These are phyloP conservation scores for Romanogobio albipinnatus DNA, from an alignment of 2,113 vertebrate genomes.

Conservation along the genomic window DNA sequence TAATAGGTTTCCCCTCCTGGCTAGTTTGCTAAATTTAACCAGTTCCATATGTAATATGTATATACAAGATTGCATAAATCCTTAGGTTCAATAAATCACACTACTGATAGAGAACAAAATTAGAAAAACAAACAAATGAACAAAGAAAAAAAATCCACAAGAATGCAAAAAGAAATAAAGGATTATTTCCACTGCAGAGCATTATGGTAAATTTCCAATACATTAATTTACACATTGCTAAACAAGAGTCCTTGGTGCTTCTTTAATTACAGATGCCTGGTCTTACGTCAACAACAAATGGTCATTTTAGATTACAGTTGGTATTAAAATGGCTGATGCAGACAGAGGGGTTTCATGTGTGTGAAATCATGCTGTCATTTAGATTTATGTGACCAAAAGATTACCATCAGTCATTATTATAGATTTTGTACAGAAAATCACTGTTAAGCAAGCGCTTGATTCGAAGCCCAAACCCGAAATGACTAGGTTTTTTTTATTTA, in stretches of 20 bases:
- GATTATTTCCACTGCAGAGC: conserved; percentile 72
- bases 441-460: background rate
- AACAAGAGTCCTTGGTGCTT: conserved; percentile 69
- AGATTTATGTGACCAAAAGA: background rate
- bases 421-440: background rate
- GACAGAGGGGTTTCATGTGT: conserved; percentile 54
- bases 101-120: conserved; percentile 60
- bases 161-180: conserved; percentile 69
- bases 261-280: conserved; percentile 64
- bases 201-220: conserved; percentile 70
- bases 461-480: background rate
- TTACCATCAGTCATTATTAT: background rate
- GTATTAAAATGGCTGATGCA: conserved; percentile 73
- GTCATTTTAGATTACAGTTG: conserved; percentile 20
- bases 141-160: conserved; percentile 64
- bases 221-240: conserved; percentile 70
- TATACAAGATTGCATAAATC: conserved; percentile 81
- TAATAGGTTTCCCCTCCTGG: conserved; percentile 54
- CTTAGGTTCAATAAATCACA: conserved; percentile 74
- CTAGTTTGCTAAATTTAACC: conserved; percentile 68
- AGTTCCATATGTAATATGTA: conserved; percentile 67
- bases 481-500: background rate
- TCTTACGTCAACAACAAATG: conserved; percentile 51
- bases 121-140: conserved; percentile 63
- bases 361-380: conserved; percentile 1